Conservation (phyloP, 2,888 invertebrate genomes). For the Caenorhabditis uteleia region DNA sequence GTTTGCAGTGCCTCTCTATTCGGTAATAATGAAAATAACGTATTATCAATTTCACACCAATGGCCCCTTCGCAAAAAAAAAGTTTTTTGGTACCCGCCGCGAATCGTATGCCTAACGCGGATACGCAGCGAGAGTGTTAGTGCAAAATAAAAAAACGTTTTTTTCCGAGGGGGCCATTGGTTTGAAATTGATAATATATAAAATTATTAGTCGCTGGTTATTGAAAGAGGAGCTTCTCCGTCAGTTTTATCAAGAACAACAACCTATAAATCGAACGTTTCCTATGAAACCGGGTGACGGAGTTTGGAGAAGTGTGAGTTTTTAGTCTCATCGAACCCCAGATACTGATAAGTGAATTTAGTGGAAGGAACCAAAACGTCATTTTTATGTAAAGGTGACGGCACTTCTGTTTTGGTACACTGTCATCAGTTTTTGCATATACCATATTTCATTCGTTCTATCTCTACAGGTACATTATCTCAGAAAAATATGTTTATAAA, state of each 20-base stretch:
- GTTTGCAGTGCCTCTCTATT: no score
- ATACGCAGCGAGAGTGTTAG: no score
- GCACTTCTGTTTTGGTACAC: slow-evolving; percentile 59
- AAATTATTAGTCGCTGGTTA: slow-evolving; percentile 50
- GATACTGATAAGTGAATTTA: no score
- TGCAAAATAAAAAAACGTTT: no score
- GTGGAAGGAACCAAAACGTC: slow-evolving; percentile 46
- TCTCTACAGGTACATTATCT: slow-evolving; percentile 50
- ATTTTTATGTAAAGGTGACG: slow-evolving; percentile 52
- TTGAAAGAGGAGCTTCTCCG: slow-evolving; percentile 58
- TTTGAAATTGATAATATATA: not conserved
- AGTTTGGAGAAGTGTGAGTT: slow-evolving; percentile 55
- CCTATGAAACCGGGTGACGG: slow-evolving; percentile 49
- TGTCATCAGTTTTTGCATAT: slow-evolving; percentile 56
- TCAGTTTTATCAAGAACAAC: slow-evolving; percentile 58
- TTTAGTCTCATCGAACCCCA: no score
- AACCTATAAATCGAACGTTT: slow-evolving; percentile 52
- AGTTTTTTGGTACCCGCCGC: no score
- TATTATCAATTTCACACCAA: no score
- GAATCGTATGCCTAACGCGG: no score
- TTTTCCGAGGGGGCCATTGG: no score
- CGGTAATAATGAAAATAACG: no score
- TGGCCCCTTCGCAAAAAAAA: no score
- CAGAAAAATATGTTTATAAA: not conserved
- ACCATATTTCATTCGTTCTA: slow-evolving; percentile 61